A percentile compares a stretch with the other conserved stretches of the same genome.
Conservation (phyloP, 2,113 vertebrate genomes). For the Hydropotes inermis region DNA sequence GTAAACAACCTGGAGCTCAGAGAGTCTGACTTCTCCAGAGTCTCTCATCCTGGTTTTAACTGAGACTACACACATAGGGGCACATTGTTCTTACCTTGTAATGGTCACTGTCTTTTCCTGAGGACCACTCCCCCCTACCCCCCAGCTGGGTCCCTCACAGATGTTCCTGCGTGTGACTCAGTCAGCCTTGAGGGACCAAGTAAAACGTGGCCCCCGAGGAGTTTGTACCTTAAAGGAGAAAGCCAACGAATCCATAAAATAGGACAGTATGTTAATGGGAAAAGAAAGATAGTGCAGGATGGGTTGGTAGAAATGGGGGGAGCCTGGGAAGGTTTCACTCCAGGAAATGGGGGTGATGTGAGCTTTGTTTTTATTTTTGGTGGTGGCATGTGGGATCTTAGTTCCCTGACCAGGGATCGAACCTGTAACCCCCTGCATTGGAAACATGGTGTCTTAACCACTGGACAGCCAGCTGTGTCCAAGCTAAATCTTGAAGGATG, state of each 20-base stretch:
- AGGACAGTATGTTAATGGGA: background rate
- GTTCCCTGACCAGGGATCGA: background rate
- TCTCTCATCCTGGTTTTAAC: background rate
- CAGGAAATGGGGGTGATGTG: background rate
- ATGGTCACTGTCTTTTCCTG: background rate
- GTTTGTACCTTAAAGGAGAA: background rate
- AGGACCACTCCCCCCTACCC: background rate
- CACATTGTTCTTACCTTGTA: background rate
- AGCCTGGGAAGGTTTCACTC: background rate
- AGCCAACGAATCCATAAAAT: background rate
- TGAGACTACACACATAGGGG: background rate
- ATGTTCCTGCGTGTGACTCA: background rate
- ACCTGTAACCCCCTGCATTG: background rate
- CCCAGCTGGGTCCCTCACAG: background rate
- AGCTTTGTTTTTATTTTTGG: background rate
- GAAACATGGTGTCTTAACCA: background rate
- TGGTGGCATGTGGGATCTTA: background rate
- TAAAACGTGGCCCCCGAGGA: background rate
- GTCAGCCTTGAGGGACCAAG: background rate
- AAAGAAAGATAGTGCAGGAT: background rate
- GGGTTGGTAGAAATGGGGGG: background rate
- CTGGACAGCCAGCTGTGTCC: background rate
- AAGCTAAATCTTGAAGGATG: background rate
- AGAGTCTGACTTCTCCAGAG: background rate
- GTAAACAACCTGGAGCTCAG: background rate